phyloP scores from a whole-genome alignment of 2,888 invertebrate species.

The Sphaeridia pumilis region DNA sequence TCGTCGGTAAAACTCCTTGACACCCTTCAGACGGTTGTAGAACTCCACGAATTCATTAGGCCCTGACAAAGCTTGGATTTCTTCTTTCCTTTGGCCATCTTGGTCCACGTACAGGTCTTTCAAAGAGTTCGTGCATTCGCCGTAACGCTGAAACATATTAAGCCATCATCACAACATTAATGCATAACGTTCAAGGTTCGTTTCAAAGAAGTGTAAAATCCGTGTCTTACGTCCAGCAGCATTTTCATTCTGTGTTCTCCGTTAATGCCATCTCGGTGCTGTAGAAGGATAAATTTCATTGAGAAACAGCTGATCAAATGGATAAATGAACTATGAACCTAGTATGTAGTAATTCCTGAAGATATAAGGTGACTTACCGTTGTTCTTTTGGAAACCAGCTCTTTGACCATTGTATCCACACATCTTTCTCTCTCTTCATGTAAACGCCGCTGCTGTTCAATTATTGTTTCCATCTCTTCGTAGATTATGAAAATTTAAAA shows the following conservation, averaged over 20 bases:
- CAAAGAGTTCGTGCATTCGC: conserved; percentile 63
- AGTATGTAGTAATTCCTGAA: too few relatives aligned
- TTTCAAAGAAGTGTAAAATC: too few relatives aligned
- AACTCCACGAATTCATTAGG: conserved; percentile 99
- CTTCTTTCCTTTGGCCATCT: conserved; percentile 86
- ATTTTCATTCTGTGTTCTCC: conserved; percentile 88
- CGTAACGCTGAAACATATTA: conserved; percentile 55
- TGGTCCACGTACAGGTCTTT: conserved; percentile 93
- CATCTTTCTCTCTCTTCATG: conserved; percentile 96
- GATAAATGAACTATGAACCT: too few relatives aligned
- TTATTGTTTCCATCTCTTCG: conserved; percentile 89
- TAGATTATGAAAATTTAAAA: too few relatives aligned
- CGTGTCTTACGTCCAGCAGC: conserved; percentile 78
- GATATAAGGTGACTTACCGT: too few relatives aligned
- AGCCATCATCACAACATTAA: too few relatives aligned
- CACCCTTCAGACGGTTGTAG: conserved; percentile 80
- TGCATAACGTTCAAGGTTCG: too few relatives aligned
- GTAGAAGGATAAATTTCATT: conserved; percentile 39
- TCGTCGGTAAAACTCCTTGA: conserved; percentile 91
- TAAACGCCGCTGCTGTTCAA: conserved; percentile 92
- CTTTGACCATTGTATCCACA: conserved; percentile 93
- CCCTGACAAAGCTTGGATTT: conserved; percentile 85
- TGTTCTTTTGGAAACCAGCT: conserved; percentile 81
- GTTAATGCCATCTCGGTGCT: conserved; percentile 90
- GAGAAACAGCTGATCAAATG: too few relatives aligned